Evolutionary conservation across 2,113 vertebrate genomes (phyloP).

Genomic region (Phrynocephalus versicolor): DNA sequence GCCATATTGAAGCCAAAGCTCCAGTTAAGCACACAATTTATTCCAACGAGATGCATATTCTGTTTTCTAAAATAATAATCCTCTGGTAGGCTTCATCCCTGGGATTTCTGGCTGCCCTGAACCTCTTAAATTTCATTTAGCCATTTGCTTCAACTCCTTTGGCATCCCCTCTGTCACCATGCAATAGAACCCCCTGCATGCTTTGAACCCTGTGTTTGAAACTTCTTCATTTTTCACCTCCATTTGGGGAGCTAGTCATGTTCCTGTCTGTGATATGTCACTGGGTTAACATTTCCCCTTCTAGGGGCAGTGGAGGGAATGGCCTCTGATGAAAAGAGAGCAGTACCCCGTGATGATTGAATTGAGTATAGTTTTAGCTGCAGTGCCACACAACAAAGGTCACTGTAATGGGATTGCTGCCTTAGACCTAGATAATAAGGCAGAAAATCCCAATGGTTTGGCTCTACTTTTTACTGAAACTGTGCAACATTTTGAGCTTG

Average conservation of each 20-base stretch:
- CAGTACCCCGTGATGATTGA: slow-evolving; percentile 29
- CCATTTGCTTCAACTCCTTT: slow-evolving; percentile 57
- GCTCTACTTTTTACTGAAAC: slow-evolving; percentile 6
- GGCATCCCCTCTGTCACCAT: slow-evolving; percentile 24
- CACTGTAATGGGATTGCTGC: slow-evolving; percentile 10
- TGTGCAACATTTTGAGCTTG: neutral
- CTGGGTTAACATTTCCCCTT: neutral
- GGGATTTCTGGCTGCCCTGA: slow-evolving; percentile 33
- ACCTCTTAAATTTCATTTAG: slow-evolving; percentile 59
- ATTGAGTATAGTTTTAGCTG: neutral
- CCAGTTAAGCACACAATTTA: too few species aligned
- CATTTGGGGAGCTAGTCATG: neutral
- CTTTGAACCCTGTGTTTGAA: neutral
- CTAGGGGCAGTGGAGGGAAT: too few species aligned
- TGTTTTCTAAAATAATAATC: slow-evolving; percentile 20
- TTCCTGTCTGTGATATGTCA: neutral
- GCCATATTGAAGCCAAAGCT: too few species aligned
- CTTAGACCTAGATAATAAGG: neutral
- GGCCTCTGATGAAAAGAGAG: slow-evolving; percentile 35
- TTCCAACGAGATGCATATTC: neutral
- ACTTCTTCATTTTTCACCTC: neutral
- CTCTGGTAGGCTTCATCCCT: slow-evolving; percentile 42
- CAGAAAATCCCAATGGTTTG: neutral
- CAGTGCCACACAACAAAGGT: neutral
- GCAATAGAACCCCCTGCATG: neutral